Evolutionary conservation across 2,113 vertebrate genomes (phyloP).

Genomic region (Chaetorhynchus papuensis): DNA sequence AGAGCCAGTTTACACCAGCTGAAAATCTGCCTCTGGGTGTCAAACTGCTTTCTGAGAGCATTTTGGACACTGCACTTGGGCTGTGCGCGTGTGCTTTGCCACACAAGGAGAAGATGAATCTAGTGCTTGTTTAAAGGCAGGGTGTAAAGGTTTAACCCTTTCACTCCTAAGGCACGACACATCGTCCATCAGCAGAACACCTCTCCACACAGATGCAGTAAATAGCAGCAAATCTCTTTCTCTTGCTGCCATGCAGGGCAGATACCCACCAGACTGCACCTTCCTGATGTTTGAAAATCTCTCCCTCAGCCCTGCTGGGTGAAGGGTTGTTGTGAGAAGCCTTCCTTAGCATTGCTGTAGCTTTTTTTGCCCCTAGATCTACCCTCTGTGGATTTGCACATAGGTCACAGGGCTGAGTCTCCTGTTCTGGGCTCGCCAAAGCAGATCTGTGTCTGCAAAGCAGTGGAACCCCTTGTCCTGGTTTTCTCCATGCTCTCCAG

Average conservation of each 20-base stretch:
- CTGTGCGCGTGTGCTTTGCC: accelerated
- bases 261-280: neutral
- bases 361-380: neutral
- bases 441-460: neutral
- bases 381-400: neutral
- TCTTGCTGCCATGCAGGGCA: neutral
- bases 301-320: neutral
- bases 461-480: neutral
- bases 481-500: neutral
- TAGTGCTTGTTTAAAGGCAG: neutral
- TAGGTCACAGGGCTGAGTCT: neutral
- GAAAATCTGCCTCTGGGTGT: neutral
- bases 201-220: neutral
- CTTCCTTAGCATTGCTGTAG: neutral
- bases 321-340: neutral
- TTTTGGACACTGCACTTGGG: neutral
- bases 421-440: neutral
- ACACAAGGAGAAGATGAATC: neutral
- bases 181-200: neutral
- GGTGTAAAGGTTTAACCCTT: neutral
- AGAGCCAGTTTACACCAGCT: neutral
- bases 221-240: neutral
- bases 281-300: neutral
- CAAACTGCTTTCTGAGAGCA: accelerated
- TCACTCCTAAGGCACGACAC: neutral